phyloP scores from a whole-genome alignment of 2,797 vertebrate genomes.

The Ateles fusciceps region DNA sequence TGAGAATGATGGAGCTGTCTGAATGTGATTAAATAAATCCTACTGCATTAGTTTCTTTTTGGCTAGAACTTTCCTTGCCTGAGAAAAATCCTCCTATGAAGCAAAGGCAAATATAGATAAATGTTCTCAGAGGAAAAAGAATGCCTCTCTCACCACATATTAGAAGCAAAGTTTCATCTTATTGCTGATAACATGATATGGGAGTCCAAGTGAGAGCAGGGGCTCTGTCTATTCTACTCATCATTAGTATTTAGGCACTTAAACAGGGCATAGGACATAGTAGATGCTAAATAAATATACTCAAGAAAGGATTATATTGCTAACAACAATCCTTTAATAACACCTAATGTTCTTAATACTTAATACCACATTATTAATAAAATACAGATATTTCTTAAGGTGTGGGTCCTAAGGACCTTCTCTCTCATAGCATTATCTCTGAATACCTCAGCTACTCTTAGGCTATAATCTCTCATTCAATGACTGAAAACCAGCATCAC shows the following conservation, averaged over 20 bases:
- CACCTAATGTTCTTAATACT: not conserved
- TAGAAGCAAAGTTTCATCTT: not conserved
- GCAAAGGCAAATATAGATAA: conserved; percentile 61
- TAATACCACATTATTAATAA: not conserved
- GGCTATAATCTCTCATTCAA: not conserved
- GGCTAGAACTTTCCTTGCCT: conserved; percentile 53
- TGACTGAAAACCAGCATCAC: not conserved
- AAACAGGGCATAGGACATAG: not conserved
- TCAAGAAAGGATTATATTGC: not conserved
- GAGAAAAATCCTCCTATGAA: conserved; percentile 58
- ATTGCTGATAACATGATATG: not conserved
- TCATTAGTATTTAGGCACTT: not conserved
- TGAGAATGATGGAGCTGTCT: conserved; percentile 37
- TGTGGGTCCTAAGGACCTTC: not conserved
- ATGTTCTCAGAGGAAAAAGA: conserved; percentile 26
- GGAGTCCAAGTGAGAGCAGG: not conserved
- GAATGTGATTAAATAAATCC: conserved; percentile 72
- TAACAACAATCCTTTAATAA: not conserved
- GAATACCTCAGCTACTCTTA: not conserved
- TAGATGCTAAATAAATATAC: not conserved
- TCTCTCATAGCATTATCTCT: not conserved
- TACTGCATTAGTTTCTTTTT: conserved; percentile 66
- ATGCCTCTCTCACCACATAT: not conserved
- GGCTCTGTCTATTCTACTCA: not conserved
- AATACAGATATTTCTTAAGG: not conserved